A percentile compares a stretch with the other conserved stretches of the same genome.
Conservation (phyloP, 2,888 invertebrate genomes). For the Rugalucina vietnamica region DNA sequence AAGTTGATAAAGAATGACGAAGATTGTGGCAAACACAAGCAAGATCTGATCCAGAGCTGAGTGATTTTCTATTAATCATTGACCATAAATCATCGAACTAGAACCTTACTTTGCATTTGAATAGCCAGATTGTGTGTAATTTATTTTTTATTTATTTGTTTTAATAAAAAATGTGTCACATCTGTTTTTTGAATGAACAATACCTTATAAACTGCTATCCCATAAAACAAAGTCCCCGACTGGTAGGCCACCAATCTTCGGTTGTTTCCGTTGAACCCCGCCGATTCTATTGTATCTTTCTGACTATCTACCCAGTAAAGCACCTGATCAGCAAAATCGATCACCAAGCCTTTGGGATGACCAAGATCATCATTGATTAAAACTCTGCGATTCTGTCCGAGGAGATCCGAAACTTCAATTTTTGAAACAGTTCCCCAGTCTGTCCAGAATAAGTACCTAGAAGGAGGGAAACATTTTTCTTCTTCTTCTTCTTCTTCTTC, state of each 20-base stretch:
- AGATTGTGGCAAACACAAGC: too few relatives aligned
- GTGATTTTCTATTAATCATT: too few relatives aligned
- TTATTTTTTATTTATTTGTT: too few relatives aligned
- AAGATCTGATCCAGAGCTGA: too few relatives aligned
- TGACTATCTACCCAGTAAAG: conserved; percentile 95
- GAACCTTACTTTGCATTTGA: too few relatives aligned
- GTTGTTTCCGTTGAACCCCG: conserved; percentile 90
- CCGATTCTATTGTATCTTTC: conserved; percentile 91
- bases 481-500: too few relatives aligned
- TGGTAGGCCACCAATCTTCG: conserved; percentile 83
- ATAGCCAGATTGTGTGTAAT: too few relatives aligned
- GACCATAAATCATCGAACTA: too few relatives aligned
- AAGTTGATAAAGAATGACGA: too few relatives aligned
- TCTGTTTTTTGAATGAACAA: too few relatives aligned
- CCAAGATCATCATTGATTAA: conserved; percentile 65
- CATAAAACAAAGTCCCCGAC: conserved; percentile 73
- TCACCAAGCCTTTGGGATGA: conserved; percentile 85
- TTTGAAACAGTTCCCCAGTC: conserved; percentile 77
- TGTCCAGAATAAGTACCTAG: conserved; percentile 79
- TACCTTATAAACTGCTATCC: conserved; percentile 77
- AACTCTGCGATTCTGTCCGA: conserved; percentile 73
- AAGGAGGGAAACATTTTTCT: too few relatives aligned
- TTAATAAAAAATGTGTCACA: too few relatives aligned
- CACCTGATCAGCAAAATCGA: conserved; percentile 89
- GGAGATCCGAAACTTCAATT: conserved; percentile 76